Base-by-base conservation (phyloP, 2,888 invertebrate species). In the Cenopis cana region DNA sequence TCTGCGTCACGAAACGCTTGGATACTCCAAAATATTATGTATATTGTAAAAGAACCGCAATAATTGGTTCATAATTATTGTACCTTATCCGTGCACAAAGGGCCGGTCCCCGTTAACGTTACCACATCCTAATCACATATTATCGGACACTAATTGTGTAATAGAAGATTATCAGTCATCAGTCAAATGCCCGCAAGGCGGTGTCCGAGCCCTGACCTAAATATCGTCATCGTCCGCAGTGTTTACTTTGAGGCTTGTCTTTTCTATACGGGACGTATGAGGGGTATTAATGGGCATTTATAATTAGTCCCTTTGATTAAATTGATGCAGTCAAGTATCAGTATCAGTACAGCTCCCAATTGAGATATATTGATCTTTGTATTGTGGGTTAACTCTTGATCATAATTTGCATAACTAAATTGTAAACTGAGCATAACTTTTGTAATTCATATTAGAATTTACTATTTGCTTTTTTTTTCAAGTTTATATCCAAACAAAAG, bases 121-220 rank as follows among this genome's bases (percentile, higher is more conserved):
- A 52, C 24, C 18, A 46, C 29, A 24, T 54, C 61, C 33, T 61
- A 69, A 69, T 69, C 50, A 69, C 69, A 38, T 33, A 69, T 72
- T 71, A 73, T 73, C 73, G 74, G 75, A 72, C 75, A 74, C 76
- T 82, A 80, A 85, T 83, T 82, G 78, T 80, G 76, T 81, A 79
- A 77, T 79, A 79, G 78, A 78, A 83, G 82, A 84, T 86, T 83
- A 87, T 81, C 77, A 65, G 59, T 77, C 76, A 81, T 77, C 76
- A 79, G 78, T 77, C 78, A 81, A 79, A 79, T 77, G 77, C 72
- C 73, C 74, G 81, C 80, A 83, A 84, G 86, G 85, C 86, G 84
- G 77, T 79, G 85, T 80, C 83, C 81, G 79, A 76, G 76, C 87
- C 88, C 76, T 87, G 88, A 87, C 88, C 88, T 73, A 82, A 84